Percentiles rank a stretch among this genome's conserved stretches.
Conservation (phyloP, 2,797 vertebrate species). For the Rhinophrynus dorsalis region DNA sequence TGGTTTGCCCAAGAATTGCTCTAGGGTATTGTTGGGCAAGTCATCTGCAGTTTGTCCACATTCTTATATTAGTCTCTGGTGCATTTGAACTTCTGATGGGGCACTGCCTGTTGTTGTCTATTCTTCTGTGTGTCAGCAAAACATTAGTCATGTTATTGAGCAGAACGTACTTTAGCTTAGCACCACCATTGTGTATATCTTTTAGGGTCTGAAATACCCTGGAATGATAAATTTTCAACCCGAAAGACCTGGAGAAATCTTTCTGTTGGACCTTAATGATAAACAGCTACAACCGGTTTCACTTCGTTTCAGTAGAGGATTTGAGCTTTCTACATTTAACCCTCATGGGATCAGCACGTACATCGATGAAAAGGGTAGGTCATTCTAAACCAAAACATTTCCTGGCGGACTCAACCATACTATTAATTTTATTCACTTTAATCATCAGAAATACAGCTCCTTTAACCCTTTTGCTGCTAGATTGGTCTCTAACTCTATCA, state of each 20-base stretch:
- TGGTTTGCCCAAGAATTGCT: too few species aligned
- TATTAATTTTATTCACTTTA: background rate
- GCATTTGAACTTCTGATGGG: too few species aligned
- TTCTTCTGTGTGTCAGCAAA: too few species aligned
- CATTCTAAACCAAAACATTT: background rate
- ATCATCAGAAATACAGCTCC: too few species aligned
- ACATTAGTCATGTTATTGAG: too few species aligned
- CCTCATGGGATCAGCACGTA: conserved; percentile 87
- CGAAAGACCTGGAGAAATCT: conserved; percentile 75
- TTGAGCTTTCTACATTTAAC: conserved; percentile 78
- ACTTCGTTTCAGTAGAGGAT: conserved; percentile 72
- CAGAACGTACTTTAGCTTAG: too few species aligned
- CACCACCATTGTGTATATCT: background rate
- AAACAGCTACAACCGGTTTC: conserved; percentile 64
- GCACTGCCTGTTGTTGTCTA: too few species aligned
- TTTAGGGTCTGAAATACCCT: conserved; percentile 81
- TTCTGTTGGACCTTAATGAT: conserved; percentile 75
- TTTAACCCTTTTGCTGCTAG: too few species aligned
- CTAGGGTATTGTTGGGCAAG: too few species aligned
- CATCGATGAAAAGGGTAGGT: conserved; percentile 71
- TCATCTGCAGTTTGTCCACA: too few species aligned
- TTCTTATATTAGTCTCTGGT: too few species aligned
- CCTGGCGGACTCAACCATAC: background rate
- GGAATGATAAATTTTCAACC: conserved; percentile 63
- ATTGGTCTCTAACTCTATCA: too few species aligned